These are phyloP conservation scores for Virgularia gustaviana DNA, from an alignment of 92 coral and sea anemone species.

Conservation along the genomic window DNA sequence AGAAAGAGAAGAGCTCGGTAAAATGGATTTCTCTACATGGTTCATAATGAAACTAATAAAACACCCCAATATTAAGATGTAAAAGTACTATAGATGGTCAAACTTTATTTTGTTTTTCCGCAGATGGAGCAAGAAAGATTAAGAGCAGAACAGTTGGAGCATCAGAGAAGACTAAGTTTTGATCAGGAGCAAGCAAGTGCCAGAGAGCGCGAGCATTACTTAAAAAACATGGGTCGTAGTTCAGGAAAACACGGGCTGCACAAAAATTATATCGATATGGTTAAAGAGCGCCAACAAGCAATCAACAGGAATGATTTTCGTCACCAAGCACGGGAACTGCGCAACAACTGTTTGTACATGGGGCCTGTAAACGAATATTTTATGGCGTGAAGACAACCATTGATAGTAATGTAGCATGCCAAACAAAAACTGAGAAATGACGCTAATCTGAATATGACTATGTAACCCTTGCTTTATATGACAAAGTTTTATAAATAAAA, in stretches of 20 bases:
- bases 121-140: constrained; percentile 57
- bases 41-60: not conserved
- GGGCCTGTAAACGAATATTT: constrained; percentile 85
- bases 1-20: too few relatives aligned
- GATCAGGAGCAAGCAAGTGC: constrained; percentile 66
- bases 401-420: not conserved
- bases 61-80: not conserved
- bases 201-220: constrained; percentile 60
- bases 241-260: constrained; percentile 54
- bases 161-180: constrained; percentile 31
- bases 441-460: too few relatives aligned
- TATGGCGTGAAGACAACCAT: constrained; percentile 48
- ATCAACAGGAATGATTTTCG: constrained; percentile 79
- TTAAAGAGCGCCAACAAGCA: constrained; percentile 65
- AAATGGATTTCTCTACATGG: too few relatives aligned
- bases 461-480: too few relatives aligned
- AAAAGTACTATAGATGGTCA: not conserved
- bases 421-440: too few relatives aligned
- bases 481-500: too few relatives aligned
- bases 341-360: constrained; percentile 83
- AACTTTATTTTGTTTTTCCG: not conserved
- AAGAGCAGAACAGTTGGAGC: constrained; percentile 49
- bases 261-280: constrained; percentile 82
- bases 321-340: constrained; percentile 76
- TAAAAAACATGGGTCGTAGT: constrained; percentile 80